These are phyloP conservation scores for Eonycteris spelaea DNA, from an alignment of 2,113 vertebrate genomes.

Conservation along the genomic window DNA sequence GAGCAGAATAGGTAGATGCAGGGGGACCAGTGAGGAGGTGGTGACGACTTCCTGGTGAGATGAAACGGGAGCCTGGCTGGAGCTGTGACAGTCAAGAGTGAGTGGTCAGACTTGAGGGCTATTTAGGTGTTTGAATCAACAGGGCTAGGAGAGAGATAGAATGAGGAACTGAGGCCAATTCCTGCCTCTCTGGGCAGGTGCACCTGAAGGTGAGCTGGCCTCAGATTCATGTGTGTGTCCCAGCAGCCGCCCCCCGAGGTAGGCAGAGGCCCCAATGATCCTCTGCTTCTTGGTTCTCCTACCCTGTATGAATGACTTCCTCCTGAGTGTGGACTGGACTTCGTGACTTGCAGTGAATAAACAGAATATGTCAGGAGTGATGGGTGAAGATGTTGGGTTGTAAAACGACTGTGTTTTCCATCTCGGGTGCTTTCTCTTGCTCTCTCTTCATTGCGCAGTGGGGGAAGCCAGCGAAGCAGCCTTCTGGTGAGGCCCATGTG, in stretches of 20 bases:
- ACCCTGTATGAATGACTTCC: neutral
- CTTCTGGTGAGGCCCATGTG: rapidly evolving
- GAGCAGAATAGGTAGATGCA: neutral
- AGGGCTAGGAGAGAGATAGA: too few relatives aligned
- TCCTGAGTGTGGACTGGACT: neutral
- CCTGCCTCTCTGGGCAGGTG: neutral
- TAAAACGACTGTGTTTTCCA: neutral
- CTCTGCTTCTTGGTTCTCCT: neutral
- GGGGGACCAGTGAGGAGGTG: neutral
- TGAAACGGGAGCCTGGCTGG: neutral
- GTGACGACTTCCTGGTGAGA: neutral
- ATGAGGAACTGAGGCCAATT: neutral
- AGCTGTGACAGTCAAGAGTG: neutral
- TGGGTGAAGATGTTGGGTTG: neutral
- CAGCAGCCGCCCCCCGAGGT: too few relatives aligned
- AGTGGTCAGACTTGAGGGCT: neutral
- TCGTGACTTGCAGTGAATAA: neutral
- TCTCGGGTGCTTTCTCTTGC: neutral
- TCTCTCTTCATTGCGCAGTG: rapidly evolving
- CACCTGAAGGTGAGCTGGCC: neutral
- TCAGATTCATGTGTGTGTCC: neutral
- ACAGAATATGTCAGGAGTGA: too few relatives aligned
- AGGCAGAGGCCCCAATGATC: neutral
- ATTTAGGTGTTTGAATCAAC: neutral
- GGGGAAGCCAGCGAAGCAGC: neutral